phyloP scores from a whole-genome alignment of 2,113 vertebrate species.

The Ursus arctos region DNA sequence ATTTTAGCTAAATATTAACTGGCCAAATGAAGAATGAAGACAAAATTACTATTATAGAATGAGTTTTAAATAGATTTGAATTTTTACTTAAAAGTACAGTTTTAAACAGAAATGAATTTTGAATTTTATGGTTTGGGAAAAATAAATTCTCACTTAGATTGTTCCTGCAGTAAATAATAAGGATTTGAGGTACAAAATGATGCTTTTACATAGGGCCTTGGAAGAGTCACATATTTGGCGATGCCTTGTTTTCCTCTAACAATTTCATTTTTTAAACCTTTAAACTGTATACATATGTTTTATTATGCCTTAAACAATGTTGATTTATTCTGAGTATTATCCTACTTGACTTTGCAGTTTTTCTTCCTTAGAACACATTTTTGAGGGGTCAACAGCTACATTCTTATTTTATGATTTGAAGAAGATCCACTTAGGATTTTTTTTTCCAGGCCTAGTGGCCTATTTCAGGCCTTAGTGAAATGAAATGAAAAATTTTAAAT shows the following conservation, averaged over 20 bases:
- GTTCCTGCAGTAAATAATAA: not conserved
- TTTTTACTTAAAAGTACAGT: not conserved
- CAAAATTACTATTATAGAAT: not conserved
- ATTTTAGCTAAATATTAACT: conserved; percentile 9
- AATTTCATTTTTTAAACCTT: conserved; percentile 23
- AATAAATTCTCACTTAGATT: not conserved
- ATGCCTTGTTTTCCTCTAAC: not conserved
- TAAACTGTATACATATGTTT: not conserved
- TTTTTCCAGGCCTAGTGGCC: not conserved
- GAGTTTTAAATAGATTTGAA: not conserved
- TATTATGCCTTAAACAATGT: not conserved
- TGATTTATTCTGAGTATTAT: not conserved
- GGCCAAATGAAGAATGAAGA: not conserved
- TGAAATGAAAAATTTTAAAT: conserved; percentile 14
- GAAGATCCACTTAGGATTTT: not conserved
- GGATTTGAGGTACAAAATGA: not conserved
- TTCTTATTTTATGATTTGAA: conserved; percentile 6
- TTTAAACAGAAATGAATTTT: conserved; percentile 28
- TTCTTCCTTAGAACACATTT: conserved; percentile 35
- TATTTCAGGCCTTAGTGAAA: not conserved
- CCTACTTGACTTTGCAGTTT: not conserved
- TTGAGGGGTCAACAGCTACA: not conserved
- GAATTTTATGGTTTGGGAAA: not conserved
- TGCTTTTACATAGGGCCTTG: not conserved
- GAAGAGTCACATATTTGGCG: not conserved